Conservation (phyloP, 2,888 invertebrate species). For the Troilus luridus region DNA sequence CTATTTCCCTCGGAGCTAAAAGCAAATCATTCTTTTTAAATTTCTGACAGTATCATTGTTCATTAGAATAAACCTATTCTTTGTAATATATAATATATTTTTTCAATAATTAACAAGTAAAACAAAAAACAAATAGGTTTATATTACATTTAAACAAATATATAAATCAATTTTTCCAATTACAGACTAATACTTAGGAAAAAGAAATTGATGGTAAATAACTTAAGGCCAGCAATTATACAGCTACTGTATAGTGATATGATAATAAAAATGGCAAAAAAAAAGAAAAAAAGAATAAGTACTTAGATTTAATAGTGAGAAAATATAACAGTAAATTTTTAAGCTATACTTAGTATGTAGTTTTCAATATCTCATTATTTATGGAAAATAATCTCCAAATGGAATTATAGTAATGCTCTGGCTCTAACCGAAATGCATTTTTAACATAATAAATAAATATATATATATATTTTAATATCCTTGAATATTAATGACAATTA, state of each 20-base stretch:
- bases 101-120: neutral
- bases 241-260: neutral
- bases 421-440: neutral
- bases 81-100: neutral
- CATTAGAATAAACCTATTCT: neutral
- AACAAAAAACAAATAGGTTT: neutral
- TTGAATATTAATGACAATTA: neutral
- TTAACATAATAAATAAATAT: neutral
- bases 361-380: neutral
- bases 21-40: neutral
- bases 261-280: neutral
- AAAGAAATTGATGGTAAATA: too few relatives aligned
- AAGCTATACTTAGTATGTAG: neutral
- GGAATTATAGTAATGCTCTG: neutral
- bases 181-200: neutral
- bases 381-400: neutral
- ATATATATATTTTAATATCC: neutral
- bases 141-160: neutral
- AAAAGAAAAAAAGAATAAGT: neutral
- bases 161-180: neutral
- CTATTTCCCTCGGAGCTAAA: conserved; percentile 65
- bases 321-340: neutral
- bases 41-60: neutral
- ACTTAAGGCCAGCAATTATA: too few relatives aligned
- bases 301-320: neutral